Conservation (phyloP, 2,113 vertebrate genomes). For the Tricholaema leucomelas region DNA sequence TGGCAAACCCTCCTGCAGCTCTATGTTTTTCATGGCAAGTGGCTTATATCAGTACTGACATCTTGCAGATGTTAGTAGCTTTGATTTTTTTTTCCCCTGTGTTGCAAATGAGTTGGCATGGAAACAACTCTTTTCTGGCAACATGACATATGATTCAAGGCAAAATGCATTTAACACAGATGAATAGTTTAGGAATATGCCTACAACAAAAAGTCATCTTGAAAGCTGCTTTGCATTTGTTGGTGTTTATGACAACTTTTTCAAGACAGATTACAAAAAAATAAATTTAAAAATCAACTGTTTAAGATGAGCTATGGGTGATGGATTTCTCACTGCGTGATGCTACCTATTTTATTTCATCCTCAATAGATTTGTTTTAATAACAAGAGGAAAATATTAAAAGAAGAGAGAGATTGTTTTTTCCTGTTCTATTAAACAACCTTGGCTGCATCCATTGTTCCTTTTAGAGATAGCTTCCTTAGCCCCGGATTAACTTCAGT, state of each 20-base stretch:
- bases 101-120: slow-evolving; percentile 86
- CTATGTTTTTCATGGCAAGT: slow-evolving; percentile 77
- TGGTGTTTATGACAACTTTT: slow-evolving; percentile 80
- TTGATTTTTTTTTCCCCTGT: slow-evolving; percentile 74
- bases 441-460: not conserved
- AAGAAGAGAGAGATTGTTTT: not conserved
- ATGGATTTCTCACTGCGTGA: slow-evolving; percentile 28
- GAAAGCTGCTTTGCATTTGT: slow-evolving; percentile 79
- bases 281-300: no score
- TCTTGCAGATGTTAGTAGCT: slow-evolving; percentile 85
- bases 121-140: slow-evolving; percentile 85
- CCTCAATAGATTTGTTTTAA: not conserved
- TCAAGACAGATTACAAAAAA: slow-evolving; percentile 48
- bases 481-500: not conserved
- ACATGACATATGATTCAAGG: slow-evolving; percentile 84
- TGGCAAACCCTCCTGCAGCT: slow-evolving; percentile 72
- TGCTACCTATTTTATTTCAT: not conserved
- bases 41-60: slow-evolving; percentile 79
- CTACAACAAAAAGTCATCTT: slow-evolving; percentile 79
- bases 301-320: not conserved
- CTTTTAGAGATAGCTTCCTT: not conserved
- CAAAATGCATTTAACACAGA: slow-evolving; percentile 85
- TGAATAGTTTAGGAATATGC: slow-evolving; percentile 82
- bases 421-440: not conserved
- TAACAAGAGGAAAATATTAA: not conserved